A percentile compares a stretch with the other conserved stretches of the same genome.
Evolutionary conservation across 1,140 invertebrate genomes (phyloP).

Genomic region (Linepithema humile): DNA sequence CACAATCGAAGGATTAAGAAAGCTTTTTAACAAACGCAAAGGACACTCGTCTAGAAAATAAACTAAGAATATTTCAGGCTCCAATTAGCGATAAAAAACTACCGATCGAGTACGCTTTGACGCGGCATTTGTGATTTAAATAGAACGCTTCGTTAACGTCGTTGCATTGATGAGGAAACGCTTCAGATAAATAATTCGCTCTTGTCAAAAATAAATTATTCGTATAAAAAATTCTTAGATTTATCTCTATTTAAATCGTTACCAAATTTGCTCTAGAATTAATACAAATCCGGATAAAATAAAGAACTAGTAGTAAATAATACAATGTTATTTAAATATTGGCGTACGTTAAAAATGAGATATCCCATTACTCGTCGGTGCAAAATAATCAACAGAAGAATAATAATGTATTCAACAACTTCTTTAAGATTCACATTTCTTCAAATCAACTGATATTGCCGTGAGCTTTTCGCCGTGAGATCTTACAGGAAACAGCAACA

Average conservation of each 20-base stretch:
- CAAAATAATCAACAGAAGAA: neutral
- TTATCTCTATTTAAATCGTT: neutral
- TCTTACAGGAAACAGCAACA: neutral
- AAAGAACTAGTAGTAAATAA: neutral
- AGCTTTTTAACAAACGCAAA: conserved; percentile 32
- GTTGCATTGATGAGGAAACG: neutral
- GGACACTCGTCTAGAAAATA: conserved; percentile 28
- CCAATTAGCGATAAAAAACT: conserved; percentile 64
- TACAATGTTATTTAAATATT: neutral
- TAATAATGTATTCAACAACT: neutral
- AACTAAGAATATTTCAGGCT: conserved; percentile 22
- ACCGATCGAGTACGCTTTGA: conserved; percentile 53
- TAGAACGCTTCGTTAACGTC: conserved; percentile 20
- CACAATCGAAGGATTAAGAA: conserved; percentile 48
- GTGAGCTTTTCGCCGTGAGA: neutral
- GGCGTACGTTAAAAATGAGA: neutral
- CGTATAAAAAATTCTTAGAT: neutral
- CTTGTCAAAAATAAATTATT: conserved; percentile 1
- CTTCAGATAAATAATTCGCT: conserved; percentile 26
- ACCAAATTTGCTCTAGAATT: neutral
- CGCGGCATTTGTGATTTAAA: conserved; percentile 41
- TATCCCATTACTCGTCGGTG: neutral
- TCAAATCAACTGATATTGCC: neutral
- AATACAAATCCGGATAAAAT: too few relatives aligned
- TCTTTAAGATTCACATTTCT: neutral